Evolutionary conservation across 2,113 vertebrate species (phyloP).

Genomic region (Pantherophis guttatus): DNA sequence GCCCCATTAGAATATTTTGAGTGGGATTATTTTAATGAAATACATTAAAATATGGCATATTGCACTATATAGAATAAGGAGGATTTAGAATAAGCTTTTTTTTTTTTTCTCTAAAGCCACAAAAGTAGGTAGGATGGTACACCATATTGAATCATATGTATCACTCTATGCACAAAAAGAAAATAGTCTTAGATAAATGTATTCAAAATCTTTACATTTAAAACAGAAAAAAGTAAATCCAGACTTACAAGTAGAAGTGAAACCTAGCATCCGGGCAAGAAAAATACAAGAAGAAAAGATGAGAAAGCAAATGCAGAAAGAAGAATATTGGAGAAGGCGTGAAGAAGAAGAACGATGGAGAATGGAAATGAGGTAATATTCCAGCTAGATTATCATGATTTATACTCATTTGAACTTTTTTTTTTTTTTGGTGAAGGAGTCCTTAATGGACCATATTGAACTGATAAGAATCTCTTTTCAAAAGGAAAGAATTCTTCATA

Average conservation of each 20-base stretch:
- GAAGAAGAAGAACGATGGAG: constrained; percentile 98
- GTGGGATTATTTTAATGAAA: not conserved
- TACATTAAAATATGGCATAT: not conserved
- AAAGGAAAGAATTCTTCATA: not conserved
- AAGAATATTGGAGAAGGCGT: constrained; percentile 95
- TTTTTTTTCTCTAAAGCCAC: not conserved
- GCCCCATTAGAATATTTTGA: not conserved
- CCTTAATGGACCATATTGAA: not conserved
- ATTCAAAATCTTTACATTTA: not conserved
- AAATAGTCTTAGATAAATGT: not conserved
- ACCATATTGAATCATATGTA: not conserved
- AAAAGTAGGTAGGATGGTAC: not conserved
- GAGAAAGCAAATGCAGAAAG: constrained; percentile 98
- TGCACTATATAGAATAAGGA: not conserved
- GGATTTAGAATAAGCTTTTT: not conserved
- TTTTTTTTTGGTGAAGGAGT: not conserved
- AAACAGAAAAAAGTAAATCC: constrained; percentile 98
- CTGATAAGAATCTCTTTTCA: not conserved
- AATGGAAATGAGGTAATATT: constrained; percentile 92
- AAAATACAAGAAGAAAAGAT: constrained; percentile 99
- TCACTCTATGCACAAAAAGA: not conserved
- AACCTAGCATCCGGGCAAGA: constrained; percentile 93
- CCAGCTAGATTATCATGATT: not conserved
- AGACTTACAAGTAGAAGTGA: constrained; percentile 97
- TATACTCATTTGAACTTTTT: not conserved